These are phyloP conservation scores for Tineola bisselliella DNA, from an alignment of 2,888 invertebrate species.

Conservation along the genomic window DNA sequence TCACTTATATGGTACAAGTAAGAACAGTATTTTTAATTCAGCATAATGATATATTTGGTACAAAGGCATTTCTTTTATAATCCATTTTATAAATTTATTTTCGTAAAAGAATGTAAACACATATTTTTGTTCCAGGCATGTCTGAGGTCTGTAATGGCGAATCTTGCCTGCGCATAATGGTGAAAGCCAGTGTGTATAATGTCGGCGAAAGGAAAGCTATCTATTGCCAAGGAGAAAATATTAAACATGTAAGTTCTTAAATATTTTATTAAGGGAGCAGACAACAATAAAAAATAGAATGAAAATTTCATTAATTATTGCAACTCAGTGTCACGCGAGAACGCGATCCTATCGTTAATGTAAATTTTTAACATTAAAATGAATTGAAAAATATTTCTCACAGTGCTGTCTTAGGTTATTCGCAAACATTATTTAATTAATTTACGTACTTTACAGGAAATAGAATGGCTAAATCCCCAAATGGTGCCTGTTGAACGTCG, in stretches of 20 bases:
- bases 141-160: constrained; percentile 19
- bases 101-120: too few relatives aligned
- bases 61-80: too few relatives aligned
- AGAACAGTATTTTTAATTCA: too few relatives aligned
- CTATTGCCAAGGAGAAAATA: constrained; percentile 45
- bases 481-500: constrained; percentile 32
- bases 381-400: too few relatives aligned
- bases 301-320: neutral
- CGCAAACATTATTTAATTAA: too few relatives aligned
- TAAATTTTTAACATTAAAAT: neutral
- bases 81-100: too few relatives aligned
- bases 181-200: constrained; percentile 43
- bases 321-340: neutral
- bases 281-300: neutral
- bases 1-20: too few relatives aligned
- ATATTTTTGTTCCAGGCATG: constrained; percentile 1
- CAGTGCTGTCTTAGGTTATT: too few relatives aligned
- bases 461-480: constrained; percentile 43
- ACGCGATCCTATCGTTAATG: neutral
- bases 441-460: constrained; percentile 39
- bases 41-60: too few relatives aligned
- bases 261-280: neutral
- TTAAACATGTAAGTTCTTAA: constrained; percentile 31
- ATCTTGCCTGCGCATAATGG: constrained; percentile 38
- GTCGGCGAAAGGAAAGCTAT: constrained; percentile 48